Evolutionary conservation across 2,797 vertebrate species (phyloP).

Genomic region (Xiphorhynchus erythropygius): DNA sequence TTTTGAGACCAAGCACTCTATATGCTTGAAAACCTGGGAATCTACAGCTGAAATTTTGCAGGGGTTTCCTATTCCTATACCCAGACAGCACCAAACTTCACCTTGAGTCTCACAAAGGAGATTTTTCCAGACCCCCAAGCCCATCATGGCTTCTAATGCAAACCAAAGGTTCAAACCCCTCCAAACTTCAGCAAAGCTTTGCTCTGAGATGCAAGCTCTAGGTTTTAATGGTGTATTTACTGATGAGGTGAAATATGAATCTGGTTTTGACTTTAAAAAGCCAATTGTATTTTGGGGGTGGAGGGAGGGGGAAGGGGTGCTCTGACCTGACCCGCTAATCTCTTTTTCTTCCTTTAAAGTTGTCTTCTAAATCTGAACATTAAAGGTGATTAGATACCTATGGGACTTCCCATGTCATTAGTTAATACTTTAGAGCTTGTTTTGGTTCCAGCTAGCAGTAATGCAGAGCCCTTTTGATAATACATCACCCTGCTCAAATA

Average conservation of each 20-base stretch:
- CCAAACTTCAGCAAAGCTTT: not conserved
- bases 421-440: constrained; percentile 72
- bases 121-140: not conserved
- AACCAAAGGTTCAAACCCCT: constrained; percentile 16
- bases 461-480: constrained; percentile 57
- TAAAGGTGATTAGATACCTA: constrained; percentile 78
- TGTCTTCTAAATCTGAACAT: constrained; percentile 75
- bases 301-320: constrained; percentile 59
- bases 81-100: not conserved
- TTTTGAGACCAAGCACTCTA: not conserved
- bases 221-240: constrained; percentile 47
- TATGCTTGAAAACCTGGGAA: not conserved
- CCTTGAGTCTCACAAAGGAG: not conserved
- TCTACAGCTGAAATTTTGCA: not conserved
- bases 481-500: constrained; percentile 70
- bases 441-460: constrained; percentile 60
- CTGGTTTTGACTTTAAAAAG: constrained; percentile 69
- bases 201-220: not conserved
- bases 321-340: constrained; percentile 73
- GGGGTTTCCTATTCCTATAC: not conserved
- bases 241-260: constrained; percentile 65
- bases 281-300: constrained; percentile 59
- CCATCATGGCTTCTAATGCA: not conserved
- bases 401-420: constrained; percentile 77
- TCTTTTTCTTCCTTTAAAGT: constrained; percentile 76